phyloP scores from a whole-genome alignment of 2,797 vertebrate genomes.

The Manis pentadactyla region DNA sequence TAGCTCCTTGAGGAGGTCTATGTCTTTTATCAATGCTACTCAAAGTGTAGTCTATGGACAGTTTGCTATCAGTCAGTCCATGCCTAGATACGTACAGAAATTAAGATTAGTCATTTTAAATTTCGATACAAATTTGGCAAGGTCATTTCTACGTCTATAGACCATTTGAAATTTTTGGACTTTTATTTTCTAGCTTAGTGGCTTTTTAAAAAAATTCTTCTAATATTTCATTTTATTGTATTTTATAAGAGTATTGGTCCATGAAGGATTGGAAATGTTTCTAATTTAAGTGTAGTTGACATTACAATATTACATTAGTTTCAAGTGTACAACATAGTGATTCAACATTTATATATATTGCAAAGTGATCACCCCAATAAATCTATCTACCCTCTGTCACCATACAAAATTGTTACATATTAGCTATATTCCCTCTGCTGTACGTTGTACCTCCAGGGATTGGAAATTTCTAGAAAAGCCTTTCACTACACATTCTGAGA shows the following conservation, averaged over 20 bases:
- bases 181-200: neutral
- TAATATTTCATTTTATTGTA: constrained; percentile 11
- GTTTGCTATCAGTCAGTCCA: neutral
- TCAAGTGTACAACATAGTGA: too few relatives aligned
- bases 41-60: neutral
- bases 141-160: neutral
- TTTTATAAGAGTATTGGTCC: neutral
- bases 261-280: neutral
- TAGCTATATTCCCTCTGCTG: too few relatives aligned
- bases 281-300: too few relatives aligned
- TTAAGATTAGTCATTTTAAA: neutral
- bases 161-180: neutral
- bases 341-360: too few relatives aligned
- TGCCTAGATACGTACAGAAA: neutral
- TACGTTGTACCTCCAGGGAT: neutral
- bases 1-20: neutral
- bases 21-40: neutral
- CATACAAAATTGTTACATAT: too few relatives aligned
- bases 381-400: too few relatives aligned
- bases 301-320: too few relatives aligned
- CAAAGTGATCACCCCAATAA: too few relatives aligned
- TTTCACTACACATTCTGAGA: constrained; percentile 17
- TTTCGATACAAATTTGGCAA: neutral
- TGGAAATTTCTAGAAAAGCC: constrained; percentile 42
- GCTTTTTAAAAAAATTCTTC: neutral